These are phyloP conservation scores for Onychostruthus taczanowskii DNA, from an alignment of 2,113 vertebrate species.

Conservation along the genomic window DNA sequence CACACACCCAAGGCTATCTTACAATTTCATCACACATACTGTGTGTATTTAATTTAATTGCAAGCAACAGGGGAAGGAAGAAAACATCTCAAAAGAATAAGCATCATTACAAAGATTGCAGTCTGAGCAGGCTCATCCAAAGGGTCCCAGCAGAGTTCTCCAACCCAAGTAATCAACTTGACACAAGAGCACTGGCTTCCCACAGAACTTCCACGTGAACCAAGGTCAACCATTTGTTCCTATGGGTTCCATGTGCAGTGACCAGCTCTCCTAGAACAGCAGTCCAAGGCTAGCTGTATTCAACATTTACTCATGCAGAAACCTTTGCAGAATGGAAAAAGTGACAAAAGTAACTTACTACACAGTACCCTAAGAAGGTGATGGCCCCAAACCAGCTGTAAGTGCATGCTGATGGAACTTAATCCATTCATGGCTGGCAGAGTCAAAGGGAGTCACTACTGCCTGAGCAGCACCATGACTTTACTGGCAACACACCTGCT, in stretches of 20 bases:
- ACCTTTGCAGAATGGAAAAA: not conserved
- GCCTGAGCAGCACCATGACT: not conserved
- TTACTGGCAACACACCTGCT: not conserved
- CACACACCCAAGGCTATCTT: not conserved
- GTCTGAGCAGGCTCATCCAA: not conserved
- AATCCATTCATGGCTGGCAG: not conserved
- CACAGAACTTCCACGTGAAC: not conserved
- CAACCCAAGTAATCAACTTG: not conserved
- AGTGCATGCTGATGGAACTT: not conserved
- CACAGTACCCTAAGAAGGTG: not conserved
- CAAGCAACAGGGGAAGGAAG: not conserved
- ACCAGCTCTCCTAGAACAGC: not conserved
- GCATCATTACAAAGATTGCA: accelerated
- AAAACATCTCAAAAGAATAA: not conserved
- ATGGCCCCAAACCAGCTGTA: not conserved
- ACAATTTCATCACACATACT: not conserved
- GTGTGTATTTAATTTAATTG: not conserved
- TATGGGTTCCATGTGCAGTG: not conserved
- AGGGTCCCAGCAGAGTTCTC: not conserved
- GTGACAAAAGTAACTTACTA: not conserved
- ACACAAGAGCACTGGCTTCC: not conserved
- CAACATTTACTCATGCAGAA: not conserved
- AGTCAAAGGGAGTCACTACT: accelerated
- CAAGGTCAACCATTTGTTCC: not conserved
- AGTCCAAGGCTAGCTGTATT: accelerated